Base-by-base conservation (phyloP, 2,888 invertebrate genomes). In the Chalcis sispes region DNA sequence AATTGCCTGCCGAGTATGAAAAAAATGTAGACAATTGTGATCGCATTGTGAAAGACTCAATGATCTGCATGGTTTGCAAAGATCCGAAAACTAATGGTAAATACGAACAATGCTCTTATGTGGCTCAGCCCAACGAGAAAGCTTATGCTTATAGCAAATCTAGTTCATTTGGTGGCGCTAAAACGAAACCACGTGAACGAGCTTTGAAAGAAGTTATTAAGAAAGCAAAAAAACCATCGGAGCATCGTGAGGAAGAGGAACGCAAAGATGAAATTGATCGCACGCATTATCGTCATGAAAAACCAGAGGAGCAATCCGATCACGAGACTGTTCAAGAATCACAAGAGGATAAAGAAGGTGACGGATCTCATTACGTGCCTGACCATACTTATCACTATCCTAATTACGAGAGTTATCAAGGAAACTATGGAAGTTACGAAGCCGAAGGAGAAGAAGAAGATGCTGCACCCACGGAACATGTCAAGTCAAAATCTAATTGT, bases 61-160 rank as follows among this genome's bases (percentile, higher is more conserved):
- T 93, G 92, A 91, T 92, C 20, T 95, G 95, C 86, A 92, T 92
- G 84, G 91, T 94, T 1, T 96, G 96, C 84, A 92, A 93, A 79
- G 93, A 95, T 84, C 91, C 93, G 0, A 93, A 93, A 85, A 93
- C 93, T 15, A 94, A 94, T 71, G 95, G 94, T 23, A 93, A 94
- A 77, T 95, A 93, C 83, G 95, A 96, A 86, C 94, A 94, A 27
- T 96, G 96, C 85, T 94, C 95, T 0, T 96, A 95, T 86, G 93
- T 93, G 1, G 92, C 93, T 0, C 92, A 93, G 75, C 94, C 94
- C 0, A 91, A 92, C 82, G 94, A 94, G 78, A 93, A 94, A 84
- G 91, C 81, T 1, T 84, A 81, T 59, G 79, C 83, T 2, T 85
- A 84, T 46, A 77, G 72, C 2, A 85, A 85, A 64, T 83, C 85